Conservation (phyloP, 2,888 invertebrate species). For the Plemyria rubiginata region DNA sequence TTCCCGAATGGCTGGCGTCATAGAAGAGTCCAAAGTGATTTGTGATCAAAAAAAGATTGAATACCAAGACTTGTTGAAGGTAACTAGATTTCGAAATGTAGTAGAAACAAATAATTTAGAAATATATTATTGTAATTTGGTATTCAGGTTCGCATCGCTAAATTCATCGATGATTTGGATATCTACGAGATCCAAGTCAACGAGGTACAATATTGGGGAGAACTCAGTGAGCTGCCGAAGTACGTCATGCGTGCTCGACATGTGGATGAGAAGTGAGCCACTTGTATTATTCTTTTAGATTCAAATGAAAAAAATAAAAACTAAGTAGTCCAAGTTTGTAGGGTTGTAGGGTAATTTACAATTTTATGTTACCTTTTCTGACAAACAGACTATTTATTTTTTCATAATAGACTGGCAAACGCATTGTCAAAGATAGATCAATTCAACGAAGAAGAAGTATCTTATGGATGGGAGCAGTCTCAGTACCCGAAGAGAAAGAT, state of each 20-base stretch:
- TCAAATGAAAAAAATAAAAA: no score
- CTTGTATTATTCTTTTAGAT: background rate
- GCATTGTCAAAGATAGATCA: constrained; percentile 93
- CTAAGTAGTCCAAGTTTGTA: no score
- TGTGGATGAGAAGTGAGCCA: constrained; percentile 87
- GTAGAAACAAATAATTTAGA: background rate
- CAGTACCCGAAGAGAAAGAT: constrained; percentile 94
- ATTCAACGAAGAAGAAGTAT: constrained; percentile 95
- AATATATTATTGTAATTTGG: background rate
- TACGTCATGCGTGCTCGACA: constrained; percentile 93
- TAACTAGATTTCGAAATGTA: constrained; percentile 33
- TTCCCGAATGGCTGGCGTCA: constrained; percentile 90
- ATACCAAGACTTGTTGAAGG: constrained; percentile 92
- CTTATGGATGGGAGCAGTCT: constrained; percentile 94
- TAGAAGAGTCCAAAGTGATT: constrained; percentile 92
- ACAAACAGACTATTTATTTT: background rate
- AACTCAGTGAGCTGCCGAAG: constrained; percentile 91
- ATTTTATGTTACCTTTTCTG: no score
- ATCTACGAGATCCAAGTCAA: constrained; percentile 92
- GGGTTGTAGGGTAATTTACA: no score
- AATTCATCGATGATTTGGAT: constrained; percentile 93
- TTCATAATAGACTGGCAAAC: constrained; percentile 83
- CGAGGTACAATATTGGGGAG: constrained; percentile 94
- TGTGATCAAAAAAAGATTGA: constrained; percentile 93
- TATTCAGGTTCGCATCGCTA: constrained; percentile 86